Conservation (phyloP, 1,140 invertebrate species). For the Brachionus asplanchnoidis region DNA sequence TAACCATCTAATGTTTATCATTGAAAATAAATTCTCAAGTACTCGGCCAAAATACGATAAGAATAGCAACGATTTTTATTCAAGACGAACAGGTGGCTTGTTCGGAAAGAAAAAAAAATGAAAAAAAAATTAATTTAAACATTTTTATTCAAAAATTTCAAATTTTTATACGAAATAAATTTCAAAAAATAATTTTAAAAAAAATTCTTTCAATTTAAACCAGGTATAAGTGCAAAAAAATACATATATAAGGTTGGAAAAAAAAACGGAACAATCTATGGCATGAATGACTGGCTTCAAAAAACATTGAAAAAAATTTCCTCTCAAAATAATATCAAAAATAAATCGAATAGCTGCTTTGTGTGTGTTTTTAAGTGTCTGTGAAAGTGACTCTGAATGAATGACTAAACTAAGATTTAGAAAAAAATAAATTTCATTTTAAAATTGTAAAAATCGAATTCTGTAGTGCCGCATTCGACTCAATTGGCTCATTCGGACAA, state of each 20-base stretch:
- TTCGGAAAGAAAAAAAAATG: background rate
- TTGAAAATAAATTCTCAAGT: too few species aligned
- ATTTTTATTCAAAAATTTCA: constrained; percentile 29
- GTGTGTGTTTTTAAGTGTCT: background rate
- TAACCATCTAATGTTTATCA: too few species aligned
- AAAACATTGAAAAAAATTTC: background rate
- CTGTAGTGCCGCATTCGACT: background rate
- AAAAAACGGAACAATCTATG: constrained; percentile 26
- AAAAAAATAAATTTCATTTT: constrained; percentile 2
- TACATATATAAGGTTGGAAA: background rate
- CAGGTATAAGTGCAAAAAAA: background rate
- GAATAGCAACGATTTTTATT: too few species aligned
- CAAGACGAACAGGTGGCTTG: background rate
- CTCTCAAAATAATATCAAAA: constrained; percentile 9
- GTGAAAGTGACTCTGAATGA: background rate
- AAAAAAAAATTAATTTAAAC: background rate
- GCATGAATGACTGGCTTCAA: background rate
- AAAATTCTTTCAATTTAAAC: constrained; percentile 13
- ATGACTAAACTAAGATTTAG: background rate
- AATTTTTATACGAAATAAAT: constrained; percentile 32
- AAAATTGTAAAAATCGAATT: constrained; percentile 24
- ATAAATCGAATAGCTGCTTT: background rate
- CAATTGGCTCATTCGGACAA: background rate
- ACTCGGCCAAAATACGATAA: too few species aligned
- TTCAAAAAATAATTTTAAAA: constrained; percentile 37